Percentiles rank a stretch among this genome's conserved stretches.
phyloP scores from a whole-genome alignment of 2,113 vertebrate species.

The Neoarius graeffei region DNA sequence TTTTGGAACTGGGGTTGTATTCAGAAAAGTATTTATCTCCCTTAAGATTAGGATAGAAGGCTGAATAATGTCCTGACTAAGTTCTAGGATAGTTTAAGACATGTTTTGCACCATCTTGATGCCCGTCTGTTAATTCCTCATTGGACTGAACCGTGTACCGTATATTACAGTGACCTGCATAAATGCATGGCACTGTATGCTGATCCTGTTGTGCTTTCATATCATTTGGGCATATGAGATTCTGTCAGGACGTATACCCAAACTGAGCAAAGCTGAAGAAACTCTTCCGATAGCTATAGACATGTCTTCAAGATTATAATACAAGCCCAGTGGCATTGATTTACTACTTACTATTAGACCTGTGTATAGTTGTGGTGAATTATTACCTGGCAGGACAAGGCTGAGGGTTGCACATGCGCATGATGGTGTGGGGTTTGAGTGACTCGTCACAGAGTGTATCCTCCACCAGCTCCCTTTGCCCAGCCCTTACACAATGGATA shows the following conservation, averaged over 20 bases:
- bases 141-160: not conserved
- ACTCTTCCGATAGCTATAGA: not conserved
- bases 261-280: not conserved
- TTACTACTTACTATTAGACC: not conserved
- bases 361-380: not conserved
- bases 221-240: not conserved
- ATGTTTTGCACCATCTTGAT: not conserved
- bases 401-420: constrained; percentile 76
- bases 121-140: not conserved
- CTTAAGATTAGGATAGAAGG: not conserved
- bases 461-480: constrained; percentile 71
- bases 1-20: not conserved
- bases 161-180: not conserved
- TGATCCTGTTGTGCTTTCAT: not conserved
- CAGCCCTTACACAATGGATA: constrained; percentile 78
- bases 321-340: not conserved
- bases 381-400: constrained; percentile 84
- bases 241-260: not conserved
- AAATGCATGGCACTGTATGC: not conserved
- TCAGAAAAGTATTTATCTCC: not conserved
- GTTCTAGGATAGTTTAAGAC: not conserved
- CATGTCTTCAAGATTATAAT: not conserved
- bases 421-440: constrained; percentile 77
- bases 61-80: not conserved
- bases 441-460: constrained; percentile 74